Base-by-base conservation (phyloP, 2,113 vertebrate species). In the Leptosomus discolor region DNA sequence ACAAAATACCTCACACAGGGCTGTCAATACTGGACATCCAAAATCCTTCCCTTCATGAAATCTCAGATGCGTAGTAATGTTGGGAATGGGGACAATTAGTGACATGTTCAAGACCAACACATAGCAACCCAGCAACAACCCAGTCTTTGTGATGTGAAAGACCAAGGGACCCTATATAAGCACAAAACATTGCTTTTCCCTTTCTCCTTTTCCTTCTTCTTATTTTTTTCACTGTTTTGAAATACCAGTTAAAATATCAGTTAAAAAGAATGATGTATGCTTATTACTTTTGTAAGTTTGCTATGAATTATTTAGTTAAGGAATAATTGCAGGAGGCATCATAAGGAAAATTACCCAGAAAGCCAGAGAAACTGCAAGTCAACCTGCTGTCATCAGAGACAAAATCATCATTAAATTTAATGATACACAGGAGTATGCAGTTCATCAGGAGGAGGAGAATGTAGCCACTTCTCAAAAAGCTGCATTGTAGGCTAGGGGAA, bases 351-450 rank as follows among this genome's bases (percentile, higher is more conserved):
- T 89, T 86, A 68, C 87, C 69, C 93, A 81, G 68, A 94, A 94
- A 92, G 53, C 71, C 88, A 79, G 61, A 70, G 94, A 95, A 98
- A 86, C 88, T 91, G 87, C 61, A 70, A 88, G 92, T 86, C 90
- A 88, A 88, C 73, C 61, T 88, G 74, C 61, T 11, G 0, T 93
- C 88, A 63, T 53, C 29, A 34, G 65, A 74, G 69, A 32, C 76
- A 90, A 3, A 92, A 48, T 84, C 73, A 56, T 96, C 92, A 97
- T 98, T 97, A 93, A 96, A 94, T 96, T 96, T 97, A 97, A 97
- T 98, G 97, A 97, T 96, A 93, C 91, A 43, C 1, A 29, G 91
- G 78, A 97, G 90, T 65, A 74, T 53, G 53, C 58, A 48, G 73
- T 80, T 88, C 90, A 87, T 82, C 90, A 94, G 69, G 27, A 88